Evolutionary conservation across 1,140 invertebrate species (phyloP), one percentile per base, ranked within the genome.

Genomic region (Chionoecetes opilio): DNA sequence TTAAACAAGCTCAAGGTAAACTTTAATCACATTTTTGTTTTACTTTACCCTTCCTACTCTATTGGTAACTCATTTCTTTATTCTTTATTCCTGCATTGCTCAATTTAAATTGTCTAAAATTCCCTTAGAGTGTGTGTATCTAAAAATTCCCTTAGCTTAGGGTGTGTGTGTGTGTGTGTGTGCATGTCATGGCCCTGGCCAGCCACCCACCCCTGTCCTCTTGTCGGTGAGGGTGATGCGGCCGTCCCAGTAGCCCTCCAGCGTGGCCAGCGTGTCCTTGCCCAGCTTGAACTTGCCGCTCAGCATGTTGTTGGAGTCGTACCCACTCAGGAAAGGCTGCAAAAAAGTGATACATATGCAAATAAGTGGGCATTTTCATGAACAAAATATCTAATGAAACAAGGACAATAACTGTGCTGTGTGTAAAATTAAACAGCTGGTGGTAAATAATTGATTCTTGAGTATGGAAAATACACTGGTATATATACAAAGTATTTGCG

Each of bases 181-280:
- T 63, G 5, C 26, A 26, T 63, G 53, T 63, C 53, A 63, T 41
- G 38, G 38, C 3, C 38, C 38, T 41, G 5, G 3, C 3, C 38
- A 17, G 46, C 92, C 46, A 94, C 97, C 97, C 97, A 98, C 98
- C 94, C 97, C 98, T 26, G 98, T 98, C 96, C 98, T 97, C 96
- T 98, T 98, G 96, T 99, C 99, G 96, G 98, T 98, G 95, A 99
- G 98, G 95, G 97, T 97, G 93, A 99, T 98, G 96, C 98, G 98
- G 90, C 98, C 98, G 97, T 99, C 99, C 99, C 99, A 99, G 97
- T 99, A 98, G 0, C 99, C 99, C 17, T 98, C 98, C 35, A 99
- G 97, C 0, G 97, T 98, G 9, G 98, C 98, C 35, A 99, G 96
- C 0, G 98, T 99, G 96, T 99, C 99, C 96, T 99, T 98, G 6